Evolutionary conservation across 2,113 vertebrate species (phyloP).

Genomic region (Excalfactoria chinensis): DNA sequence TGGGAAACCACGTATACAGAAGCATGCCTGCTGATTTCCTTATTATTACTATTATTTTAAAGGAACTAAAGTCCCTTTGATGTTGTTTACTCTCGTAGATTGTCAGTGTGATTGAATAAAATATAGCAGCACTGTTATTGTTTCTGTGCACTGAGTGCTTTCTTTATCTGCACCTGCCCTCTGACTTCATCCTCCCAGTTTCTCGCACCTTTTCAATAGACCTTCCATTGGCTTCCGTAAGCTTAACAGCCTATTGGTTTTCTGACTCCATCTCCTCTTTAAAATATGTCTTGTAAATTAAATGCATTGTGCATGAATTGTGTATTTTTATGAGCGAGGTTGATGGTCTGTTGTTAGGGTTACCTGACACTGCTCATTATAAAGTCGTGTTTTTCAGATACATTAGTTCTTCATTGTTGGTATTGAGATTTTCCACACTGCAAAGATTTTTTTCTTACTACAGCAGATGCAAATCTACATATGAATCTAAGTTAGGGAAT

Average conservation of each 20-base stretch:
- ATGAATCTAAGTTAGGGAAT: background rate
- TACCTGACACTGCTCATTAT: background rate
- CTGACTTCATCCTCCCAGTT: background rate
- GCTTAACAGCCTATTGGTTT: background rate
- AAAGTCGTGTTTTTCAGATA: background rate
- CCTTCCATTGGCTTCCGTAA: background rate
- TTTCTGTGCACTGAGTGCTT: background rate
- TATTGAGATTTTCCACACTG: background rate
- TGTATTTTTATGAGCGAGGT: background rate
- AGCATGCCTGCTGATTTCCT: background rate
- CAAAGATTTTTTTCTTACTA: background rate
- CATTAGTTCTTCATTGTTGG: background rate
- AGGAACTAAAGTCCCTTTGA: background rate
- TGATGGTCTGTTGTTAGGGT: background rate
- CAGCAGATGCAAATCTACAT: background rate
- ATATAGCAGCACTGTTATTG: background rate
- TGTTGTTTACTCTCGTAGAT: conserved; percentile 24
- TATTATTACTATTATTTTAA: background rate
- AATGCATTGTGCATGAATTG: background rate
- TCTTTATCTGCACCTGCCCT: background rate
- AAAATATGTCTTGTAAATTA: conserved; percentile 4
- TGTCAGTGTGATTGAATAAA: background rate
- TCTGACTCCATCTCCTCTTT: background rate
- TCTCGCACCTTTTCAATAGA: conserved; percentile 2
- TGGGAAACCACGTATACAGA: background rate